Conservation (phyloP, 2,113 vertebrate species). For the Plecotus auritus region DNA sequence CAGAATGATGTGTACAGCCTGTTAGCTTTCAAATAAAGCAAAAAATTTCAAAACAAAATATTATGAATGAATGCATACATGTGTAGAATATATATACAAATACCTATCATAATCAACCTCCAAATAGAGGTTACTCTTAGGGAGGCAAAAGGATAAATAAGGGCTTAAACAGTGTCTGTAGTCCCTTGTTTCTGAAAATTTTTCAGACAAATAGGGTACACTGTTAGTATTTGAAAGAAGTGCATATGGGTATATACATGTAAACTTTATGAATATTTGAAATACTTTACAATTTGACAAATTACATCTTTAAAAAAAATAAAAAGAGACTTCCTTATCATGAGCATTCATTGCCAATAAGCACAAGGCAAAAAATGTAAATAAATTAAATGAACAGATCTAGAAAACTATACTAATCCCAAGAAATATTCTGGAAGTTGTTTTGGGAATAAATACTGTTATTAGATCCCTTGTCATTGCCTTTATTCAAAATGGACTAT, state of each 20-base stretch:
- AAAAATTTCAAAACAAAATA: not conserved
- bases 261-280: not conserved
- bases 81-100: not conserved
- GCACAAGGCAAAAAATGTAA: not conserved
- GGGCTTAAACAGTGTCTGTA: not conserved
- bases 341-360: not conserved
- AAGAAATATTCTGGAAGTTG: not conserved
- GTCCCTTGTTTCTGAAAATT: not conserved
- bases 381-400: not conserved
- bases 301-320: not conserved
- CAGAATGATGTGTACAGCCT: not conserved
- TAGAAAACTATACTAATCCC: not conserved
- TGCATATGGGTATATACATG: not conserved
- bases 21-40: not conserved
- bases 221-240: not conserved
- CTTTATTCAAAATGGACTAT: conserved; percentile 35
- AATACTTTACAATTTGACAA: conserved; percentile 9
- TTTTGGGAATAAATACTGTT: conserved; percentile 1
- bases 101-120: not conserved
- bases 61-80: not conserved
- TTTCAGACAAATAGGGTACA: not conserved
- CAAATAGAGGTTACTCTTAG: not conserved
- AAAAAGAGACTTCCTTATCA: not conserved
- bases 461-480: not conserved
- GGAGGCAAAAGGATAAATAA: not conserved